Percentiles rank a stretch among this genome's conserved stretches.
Conservation (phyloP, 2,797 vertebrate species). For the Remorina albescens region DNA sequence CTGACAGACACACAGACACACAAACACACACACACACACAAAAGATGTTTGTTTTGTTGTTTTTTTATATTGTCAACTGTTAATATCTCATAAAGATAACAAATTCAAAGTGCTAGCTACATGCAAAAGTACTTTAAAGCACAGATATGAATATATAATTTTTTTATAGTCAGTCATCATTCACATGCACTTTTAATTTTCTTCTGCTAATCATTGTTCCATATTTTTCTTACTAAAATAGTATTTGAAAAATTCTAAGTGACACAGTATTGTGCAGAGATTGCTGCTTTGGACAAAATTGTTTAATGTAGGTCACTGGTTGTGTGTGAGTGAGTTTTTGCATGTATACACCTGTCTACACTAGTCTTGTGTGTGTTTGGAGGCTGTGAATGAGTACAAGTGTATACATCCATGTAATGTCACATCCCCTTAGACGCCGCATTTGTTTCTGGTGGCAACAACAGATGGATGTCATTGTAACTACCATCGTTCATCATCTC, state of each 20-base stretch:
- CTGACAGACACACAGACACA: not conserved
- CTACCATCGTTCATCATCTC: slow-evolving; percentile 79
- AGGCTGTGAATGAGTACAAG: slow-evolving; percentile 39
- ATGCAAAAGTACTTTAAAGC: no score
- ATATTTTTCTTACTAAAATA: no score
- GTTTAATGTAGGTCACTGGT: not conserved
- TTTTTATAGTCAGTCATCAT: no score
- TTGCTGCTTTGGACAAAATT: not conserved
- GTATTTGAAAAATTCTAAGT: no score
- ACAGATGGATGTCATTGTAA: slow-evolving; percentile 79
- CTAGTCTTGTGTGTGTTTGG: slow-evolving; percentile 31
- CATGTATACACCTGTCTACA: slow-evolving; percentile 7
- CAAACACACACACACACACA: not conserved
- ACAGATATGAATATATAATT: no score
- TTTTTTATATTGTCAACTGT: no score
- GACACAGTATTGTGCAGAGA: not conserved
- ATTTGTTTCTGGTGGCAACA: slow-evolving; percentile 73
- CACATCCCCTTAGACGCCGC: slow-evolving; percentile 71
- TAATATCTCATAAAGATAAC: no score
- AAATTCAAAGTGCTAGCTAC: no score
- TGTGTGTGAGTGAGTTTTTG: not conserved
- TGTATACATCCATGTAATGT: slow-evolving; percentile 73
- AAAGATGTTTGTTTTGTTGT: no score
- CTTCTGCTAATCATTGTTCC: no score
- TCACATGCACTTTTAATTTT: no score